Evolutionary conservation across 2,113 vertebrate species (phyloP), one percentile per base, ranked within the genome.

Genomic region (Mellivora capensis): DNA sequence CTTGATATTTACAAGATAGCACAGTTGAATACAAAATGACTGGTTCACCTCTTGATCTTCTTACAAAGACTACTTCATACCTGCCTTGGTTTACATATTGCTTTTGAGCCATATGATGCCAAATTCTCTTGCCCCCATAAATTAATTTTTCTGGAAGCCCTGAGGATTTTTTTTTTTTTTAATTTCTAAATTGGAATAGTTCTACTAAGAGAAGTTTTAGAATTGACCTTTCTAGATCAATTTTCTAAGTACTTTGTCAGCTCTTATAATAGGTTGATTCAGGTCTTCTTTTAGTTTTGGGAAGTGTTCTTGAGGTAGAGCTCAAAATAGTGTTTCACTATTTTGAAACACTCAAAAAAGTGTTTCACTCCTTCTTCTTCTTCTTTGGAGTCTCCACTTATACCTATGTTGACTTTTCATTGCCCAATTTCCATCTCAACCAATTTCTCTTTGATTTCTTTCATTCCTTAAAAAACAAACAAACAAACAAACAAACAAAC

Each of bases 381-480:
- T 39, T 93, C 67, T 31, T 44, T 85, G 44, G 1, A 18, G 49
- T 31, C 61, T 76, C 89, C 77, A 47, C 74, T 96, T 95, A 96
- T 87, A 89, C 91, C 10, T 93, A 39, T 72, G 52, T 49, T 96
- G 74, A 87, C 17, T 96, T 93, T 84, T 79, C 76, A 59, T 93
- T 83, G 44, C 17, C 52, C 37, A 2, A 27, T 95, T 96, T 76
- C 57, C 4, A 52, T 90, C 93, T 77, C 3, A 49, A 89, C 9
- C 20, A 72, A 44, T 79, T 87, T 87, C n/a, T 83, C 67, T 92
- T 71, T 77, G 61, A 57, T 2, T 31, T 9, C 7, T 71, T 97
- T 81, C 42, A 44, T 59, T 69, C 44, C 1, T 87, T 4, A 57
- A 64, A 27, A 23, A 20, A 34, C 14, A 64, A 34, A 57, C 13